These are phyloP conservation scores for Eulemur rufifrons DNA, from an alignment of 2,113 vertebrate species.

Conservation along the genomic window DNA sequence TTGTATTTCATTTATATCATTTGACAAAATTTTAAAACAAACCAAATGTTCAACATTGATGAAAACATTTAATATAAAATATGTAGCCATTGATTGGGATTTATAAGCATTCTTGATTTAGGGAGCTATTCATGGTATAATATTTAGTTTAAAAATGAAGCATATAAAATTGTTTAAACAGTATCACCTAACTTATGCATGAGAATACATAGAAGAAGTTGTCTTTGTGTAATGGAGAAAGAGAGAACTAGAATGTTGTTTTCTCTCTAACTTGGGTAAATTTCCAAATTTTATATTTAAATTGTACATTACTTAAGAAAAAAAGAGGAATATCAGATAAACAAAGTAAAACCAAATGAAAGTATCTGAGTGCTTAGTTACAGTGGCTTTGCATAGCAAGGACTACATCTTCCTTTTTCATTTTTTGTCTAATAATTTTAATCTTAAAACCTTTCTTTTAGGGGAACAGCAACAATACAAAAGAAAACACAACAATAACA, in stretches of 20 bases:
- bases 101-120: background rate
- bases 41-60: background rate
- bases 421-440: background rate
- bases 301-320: background rate
- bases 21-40: background rate
- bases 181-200: background rate
- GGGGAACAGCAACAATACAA: background rate
- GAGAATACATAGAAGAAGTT: background rate
- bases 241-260: background rate
- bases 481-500: background rate
- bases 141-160: conserved; percentile 16
- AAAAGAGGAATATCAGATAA: background rate
- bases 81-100: background rate
- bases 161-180: background rate
- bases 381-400: background rate
- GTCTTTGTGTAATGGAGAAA: background rate
- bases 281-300: background rate
- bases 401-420: background rate
- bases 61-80: background rate
- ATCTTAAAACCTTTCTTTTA: background rate
- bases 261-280: background rate
- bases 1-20: background rate
- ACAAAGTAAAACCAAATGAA: background rate
- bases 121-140: background rate
- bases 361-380: background rate